Conservation (phyloP, 2,797 vertebrate genomes). For the Enteromius thamalakanensis region DNA sequence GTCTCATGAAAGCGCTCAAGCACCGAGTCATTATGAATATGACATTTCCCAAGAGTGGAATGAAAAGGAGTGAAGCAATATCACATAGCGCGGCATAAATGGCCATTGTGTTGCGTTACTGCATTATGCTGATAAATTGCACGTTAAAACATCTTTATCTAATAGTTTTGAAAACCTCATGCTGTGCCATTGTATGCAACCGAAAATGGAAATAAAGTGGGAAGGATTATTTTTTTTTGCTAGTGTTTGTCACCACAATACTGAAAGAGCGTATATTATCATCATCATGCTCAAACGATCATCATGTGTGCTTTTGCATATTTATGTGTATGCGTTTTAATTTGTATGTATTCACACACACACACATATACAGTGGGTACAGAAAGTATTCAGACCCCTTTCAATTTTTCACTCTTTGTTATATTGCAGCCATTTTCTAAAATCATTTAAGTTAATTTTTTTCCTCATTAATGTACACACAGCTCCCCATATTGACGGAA, state of each 20-base stretch:
- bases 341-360: too few species aligned
- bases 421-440: too few species aligned
- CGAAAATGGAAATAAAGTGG: conserved; percentile 2
- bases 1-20: conserved; percentile 42
- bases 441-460: too few species aligned
- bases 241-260: background rate
- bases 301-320: background rate
- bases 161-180: conserved; percentile 17
- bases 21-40: conserved; percentile 24
- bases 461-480: too few species aligned
- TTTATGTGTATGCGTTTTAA: background rate
- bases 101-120: conserved; percentile 13
- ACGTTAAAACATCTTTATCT: conserved; percentile 14
- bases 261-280: background rate
- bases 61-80: conserved; percentile 23
- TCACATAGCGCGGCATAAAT: conserved; percentile 3
- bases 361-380: too few species aligned
- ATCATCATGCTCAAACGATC: background rate
- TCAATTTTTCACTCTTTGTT: too few species aligned
- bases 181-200: conserved; percentile 18
- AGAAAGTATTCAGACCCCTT: too few species aligned
- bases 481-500: too few species aligned
- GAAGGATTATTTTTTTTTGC: background rate
- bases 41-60: conserved; percentile 32
- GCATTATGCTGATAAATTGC: conserved; percentile 30